A percentile compares a stretch with the other conserved stretches of the same genome.
Evolutionary conservation across 2,797 vertebrate genomes (phyloP).

Genomic region (Microctenopoma stevenorrisi): DNA sequence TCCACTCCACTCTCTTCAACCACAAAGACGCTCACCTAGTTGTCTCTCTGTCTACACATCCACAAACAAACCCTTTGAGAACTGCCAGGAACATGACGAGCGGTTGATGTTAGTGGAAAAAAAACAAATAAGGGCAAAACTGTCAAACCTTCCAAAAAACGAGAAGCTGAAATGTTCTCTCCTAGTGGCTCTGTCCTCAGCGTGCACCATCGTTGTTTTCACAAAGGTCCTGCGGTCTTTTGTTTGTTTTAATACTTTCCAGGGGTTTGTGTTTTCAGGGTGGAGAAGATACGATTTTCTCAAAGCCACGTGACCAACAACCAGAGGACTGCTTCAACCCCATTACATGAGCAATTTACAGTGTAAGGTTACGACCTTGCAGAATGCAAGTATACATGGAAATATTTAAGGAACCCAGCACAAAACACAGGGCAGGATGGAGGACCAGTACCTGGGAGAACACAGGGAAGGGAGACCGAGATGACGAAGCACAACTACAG

Average conservation of each 20-base stretch:
- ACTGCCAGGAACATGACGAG: constrained; percentile 15
- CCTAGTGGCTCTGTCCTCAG: constrained; percentile 55
- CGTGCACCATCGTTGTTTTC: constrained; percentile 67
- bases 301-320: constrained; percentile 39
- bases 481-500: too few species aligned
- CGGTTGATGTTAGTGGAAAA: constrained; percentile 30
- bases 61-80: constrained; percentile 32
- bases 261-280: constrained; percentile 66
- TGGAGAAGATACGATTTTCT: constrained; percentile 61
- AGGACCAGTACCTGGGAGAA: too few species aligned
- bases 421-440: too few species aligned
- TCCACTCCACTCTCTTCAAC: constrained; percentile 12
- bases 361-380: too few species aligned
- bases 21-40: constrained; percentile 47
- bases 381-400: too few species aligned
- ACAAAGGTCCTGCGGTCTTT: constrained; percentile 55
- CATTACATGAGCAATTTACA: constrained; percentile 29
- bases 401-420: too few species aligned
- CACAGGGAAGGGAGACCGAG: too few species aligned
- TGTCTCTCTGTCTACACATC: constrained; percentile 43
- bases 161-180: constrained; percentile 32
- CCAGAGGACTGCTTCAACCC: constrained; percentile 19
- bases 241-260: constrained; percentile 74
- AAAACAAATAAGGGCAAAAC: constrained; percentile 6
- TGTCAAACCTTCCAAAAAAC: constrained; percentile 18